These are phyloP conservation scores for Ametastegia equiseti DNA, from an alignment of 2,888 invertebrate species.

Conservation along the genomic window DNA sequence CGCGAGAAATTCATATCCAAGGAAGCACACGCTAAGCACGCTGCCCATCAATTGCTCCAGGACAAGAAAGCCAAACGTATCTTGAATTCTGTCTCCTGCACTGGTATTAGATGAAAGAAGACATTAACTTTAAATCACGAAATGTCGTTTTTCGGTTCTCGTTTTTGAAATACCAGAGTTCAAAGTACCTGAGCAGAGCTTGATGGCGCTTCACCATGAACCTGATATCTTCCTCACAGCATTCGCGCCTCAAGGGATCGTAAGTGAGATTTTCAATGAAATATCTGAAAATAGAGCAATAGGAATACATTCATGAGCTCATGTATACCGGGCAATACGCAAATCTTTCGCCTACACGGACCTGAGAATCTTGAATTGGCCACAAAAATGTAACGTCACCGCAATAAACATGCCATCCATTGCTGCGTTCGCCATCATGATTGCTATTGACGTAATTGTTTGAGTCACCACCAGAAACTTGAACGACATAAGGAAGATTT, in stretches of 20 bases:
- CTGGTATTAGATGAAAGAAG: background rate
- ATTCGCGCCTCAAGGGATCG: background rate
- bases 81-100: background rate
- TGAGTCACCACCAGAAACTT: slow-evolving; percentile 3
- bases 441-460: background rate
- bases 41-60: background rate
- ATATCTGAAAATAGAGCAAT: background rate
- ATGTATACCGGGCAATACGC: too few species aligned
- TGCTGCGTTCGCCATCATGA: background rate
- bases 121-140: too few species aligned
- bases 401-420: background rate
- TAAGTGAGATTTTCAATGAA: background rate
- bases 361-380: background rate
- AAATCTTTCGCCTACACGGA: background rate
- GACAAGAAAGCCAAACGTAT: background rate
- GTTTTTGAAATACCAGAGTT: background rate
- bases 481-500: too few species aligned
- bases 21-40: background rate
- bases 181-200: background rate
- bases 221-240: background rate
- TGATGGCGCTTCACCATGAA: background rate
- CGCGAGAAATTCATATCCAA: background rate
- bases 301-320: too few species aligned
- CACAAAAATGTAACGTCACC: background rate
- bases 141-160: too few species aligned